Conservation (phyloP, 2,888 invertebrate genomes). For the Drosophila paramelanica region DNA sequence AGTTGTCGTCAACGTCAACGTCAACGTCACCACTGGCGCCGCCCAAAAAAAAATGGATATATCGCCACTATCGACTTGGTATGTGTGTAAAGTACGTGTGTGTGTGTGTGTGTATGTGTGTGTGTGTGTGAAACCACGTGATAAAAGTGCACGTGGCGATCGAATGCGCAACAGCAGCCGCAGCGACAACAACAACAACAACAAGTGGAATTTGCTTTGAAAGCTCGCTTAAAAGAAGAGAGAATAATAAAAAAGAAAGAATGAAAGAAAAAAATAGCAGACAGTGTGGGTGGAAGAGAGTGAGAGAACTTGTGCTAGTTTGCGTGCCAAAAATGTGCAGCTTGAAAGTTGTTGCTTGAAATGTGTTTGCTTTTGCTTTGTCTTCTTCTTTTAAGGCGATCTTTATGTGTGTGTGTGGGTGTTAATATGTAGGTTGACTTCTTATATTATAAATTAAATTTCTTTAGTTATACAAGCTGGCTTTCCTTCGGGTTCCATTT, state of each 20-base stretch:
- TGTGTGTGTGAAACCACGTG: slow-evolving; percentile 39
- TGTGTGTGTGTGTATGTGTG: not conserved
- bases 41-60: slow-evolving; percentile 53
- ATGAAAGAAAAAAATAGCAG: not conserved
- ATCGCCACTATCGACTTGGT: slow-evolving; percentile 45
- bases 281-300: not conserved
- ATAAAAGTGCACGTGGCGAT: slow-evolving; percentile 55
- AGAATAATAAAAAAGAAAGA: too few species aligned
- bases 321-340: slow-evolving; percentile 26
- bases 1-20: slow-evolving; percentile 3
- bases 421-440: not conserved
- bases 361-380: slow-evolving; percentile 6
- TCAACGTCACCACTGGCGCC: slow-evolving; percentile 18
- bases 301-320: slow-evolving; percentile 1
- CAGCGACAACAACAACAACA: slow-evolving; percentile 2
- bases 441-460: not conserved
- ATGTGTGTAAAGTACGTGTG: slow-evolving; percentile 14
- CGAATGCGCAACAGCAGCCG: slow-evolving; percentile 24
- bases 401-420: not conserved
- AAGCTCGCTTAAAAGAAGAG: slow-evolving; percentile 20
- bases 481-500: too few species aligned
- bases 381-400: not conserved
- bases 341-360: slow-evolving; percentile 14
- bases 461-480: not conserved
- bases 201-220: slow-evolving; percentile 6